These are phyloP conservation scores for Cephus spinipes DNA, from an alignment of 2,888 invertebrate species.

Conservation along the genomic window DNA sequence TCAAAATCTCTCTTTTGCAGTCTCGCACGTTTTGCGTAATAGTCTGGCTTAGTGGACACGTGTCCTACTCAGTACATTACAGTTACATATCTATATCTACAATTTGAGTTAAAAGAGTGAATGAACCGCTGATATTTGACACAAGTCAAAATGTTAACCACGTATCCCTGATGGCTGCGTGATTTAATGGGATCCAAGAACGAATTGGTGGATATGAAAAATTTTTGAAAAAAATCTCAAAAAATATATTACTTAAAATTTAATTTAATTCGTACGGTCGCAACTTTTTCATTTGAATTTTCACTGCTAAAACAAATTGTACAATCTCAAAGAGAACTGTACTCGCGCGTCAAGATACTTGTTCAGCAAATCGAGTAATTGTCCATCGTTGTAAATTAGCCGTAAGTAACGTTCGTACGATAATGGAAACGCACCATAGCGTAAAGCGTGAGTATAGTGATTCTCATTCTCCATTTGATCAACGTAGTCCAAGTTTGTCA, in stretches of 20 bases:
- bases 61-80: not conserved
- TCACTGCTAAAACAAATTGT: not conserved
- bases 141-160: constrained; percentile 53
- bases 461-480: not conserved
- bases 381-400: not conserved
- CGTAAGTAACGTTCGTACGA: not conserved
- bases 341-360: not conserved
- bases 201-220: not conserved
- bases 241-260: not conserved
- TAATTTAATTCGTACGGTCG: not conserved
- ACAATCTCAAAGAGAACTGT: not conserved
- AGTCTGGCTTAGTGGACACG: not conserved
- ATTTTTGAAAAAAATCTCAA: not conserved
- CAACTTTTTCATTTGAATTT: not conserved
- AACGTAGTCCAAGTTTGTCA: not conserved
- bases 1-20: constrained; percentile 4
- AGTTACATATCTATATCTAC: not conserved
- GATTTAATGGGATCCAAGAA: not conserved
- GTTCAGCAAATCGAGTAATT: not conserved
- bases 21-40: constrained; percentile 1
- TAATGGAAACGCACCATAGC: not conserved
- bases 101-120: not conserved
- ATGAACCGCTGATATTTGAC: not conserved
- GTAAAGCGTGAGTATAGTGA: not conserved
- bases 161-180: constrained; percentile 27